A percentile compares a stretch with the other conserved stretches of the same genome.
Evolutionary conservation across 2,888 invertebrate genomes (phyloP).

Genomic region (Pediacus dermestoides): DNA sequence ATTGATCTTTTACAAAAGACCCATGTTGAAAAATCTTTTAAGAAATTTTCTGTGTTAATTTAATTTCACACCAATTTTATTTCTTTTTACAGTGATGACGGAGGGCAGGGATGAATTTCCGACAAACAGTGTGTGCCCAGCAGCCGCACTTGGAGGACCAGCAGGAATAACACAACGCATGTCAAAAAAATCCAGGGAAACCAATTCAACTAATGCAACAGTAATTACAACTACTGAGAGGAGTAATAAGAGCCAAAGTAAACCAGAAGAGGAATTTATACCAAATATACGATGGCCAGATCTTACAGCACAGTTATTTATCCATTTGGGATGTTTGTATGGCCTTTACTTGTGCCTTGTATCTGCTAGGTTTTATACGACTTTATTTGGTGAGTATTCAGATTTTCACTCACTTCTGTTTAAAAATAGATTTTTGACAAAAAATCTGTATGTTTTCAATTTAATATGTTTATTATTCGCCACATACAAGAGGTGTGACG

Average conservation of each 20-base stretch:
- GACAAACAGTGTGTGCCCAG: constrained; percentile 17
- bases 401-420: too few relatives aligned
- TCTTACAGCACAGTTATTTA: constrained; percentile 63
- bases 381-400: constrained; percentile 68
- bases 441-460: too few relatives aligned
- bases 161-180: too few relatives aligned
- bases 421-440: too few relatives aligned
- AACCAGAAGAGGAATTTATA: constrained; percentile 48
- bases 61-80: too few relatives aligned
- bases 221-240: constrained; percentile 10
- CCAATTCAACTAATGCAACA: constrained; percentile 18
- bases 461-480: too few relatives aligned
- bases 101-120: constrained; percentile 21
- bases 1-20: too few relatives aligned
- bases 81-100: constrained; percentile 26
- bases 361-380: constrained; percentile 60
- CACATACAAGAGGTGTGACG: too few relatives aligned
- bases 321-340: constrained; percentile 68
- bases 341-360: constrained; percentile 65
- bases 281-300: constrained; percentile 72
- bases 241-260: constrained; percentile 14
- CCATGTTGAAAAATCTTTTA: too few relatives aligned
- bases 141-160: constrained; percentile 6
- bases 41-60: too few relatives aligned
- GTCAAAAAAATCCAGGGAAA: too few relatives aligned